phyloP scores from a whole-genome alignment of 2,113 vertebrate species.

The Myxocyprinus asiaticus region DNA sequence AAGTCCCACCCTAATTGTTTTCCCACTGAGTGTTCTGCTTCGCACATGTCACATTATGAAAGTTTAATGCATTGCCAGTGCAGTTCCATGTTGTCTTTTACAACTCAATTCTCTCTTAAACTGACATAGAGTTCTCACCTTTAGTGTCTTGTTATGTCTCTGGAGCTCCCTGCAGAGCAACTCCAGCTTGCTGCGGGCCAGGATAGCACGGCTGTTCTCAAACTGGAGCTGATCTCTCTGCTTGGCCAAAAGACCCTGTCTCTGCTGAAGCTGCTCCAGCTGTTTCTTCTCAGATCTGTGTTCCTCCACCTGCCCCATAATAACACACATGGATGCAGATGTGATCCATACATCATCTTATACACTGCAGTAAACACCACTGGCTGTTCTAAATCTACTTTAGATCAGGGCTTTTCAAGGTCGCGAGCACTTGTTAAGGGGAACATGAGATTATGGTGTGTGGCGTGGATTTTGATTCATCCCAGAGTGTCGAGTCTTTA shows the following conservation, averaged over 20 bases:
- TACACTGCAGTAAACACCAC: background rate
- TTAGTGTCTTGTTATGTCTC: slow-evolving; percentile 84
- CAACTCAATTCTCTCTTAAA: no score
- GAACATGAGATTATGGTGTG: no score
- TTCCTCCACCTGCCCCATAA: slow-evolving; percentile 74
- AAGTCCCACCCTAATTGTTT: no score
- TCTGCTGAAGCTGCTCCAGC: slow-evolving; percentile 79
- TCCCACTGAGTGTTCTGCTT: no score
- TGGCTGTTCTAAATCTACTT: no score
- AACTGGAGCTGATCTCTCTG: slow-evolving; percentile 86
- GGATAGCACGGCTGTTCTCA: slow-evolving; percentile 79
- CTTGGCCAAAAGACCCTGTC: slow-evolving; percentile 74
- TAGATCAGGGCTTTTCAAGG: no score
- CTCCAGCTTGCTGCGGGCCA: slow-evolving; percentile 89
- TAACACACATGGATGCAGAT: slow-evolving; percentile 22
- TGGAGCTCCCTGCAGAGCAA: slow-evolving; percentile 89
- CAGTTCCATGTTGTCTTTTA: no score
- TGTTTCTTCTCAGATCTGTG: slow-evolving; percentile 79
- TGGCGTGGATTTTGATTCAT: no score
- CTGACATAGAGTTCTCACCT: slow-evolving; percentile 70
- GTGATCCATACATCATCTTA: background rate
- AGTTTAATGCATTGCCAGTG: no score
- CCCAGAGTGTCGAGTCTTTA: no score
- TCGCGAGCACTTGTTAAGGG: no score
- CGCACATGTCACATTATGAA: no score